Evolutionary conservation across 2,797 vertebrate genomes (phyloP).

Genomic region (Anolis apletophallus): DNA sequence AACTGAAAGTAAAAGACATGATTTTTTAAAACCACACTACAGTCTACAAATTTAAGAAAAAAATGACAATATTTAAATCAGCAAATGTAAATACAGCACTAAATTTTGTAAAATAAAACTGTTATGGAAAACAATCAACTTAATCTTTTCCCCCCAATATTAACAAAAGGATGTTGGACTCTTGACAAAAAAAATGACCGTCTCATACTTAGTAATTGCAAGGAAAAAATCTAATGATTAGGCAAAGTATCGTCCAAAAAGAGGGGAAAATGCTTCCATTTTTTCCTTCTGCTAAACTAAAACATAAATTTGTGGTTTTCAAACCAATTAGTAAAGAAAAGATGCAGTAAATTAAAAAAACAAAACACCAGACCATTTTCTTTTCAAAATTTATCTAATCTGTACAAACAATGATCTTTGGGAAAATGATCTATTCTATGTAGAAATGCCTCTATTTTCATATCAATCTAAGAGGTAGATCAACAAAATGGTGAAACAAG

Average conservation of each 20-base stretch:
- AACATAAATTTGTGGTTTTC: slow-evolving; percentile 85
- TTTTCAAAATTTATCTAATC: slow-evolving; percentile 81
- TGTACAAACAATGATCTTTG: slow-evolving; percentile 86
- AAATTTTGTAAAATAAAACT: slow-evolving; percentile 75
- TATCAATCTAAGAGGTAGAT: slow-evolving; percentile 96
- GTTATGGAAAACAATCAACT: slow-evolving; percentile 76
- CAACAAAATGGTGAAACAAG: slow-evolving; percentile 87
- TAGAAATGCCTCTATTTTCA: slow-evolving; percentile 96
- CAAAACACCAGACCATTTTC: slow-evolving; percentile 86
- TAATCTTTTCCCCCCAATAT: slow-evolving; percentile 85
- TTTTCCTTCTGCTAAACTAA: slow-evolving; percentile 86
- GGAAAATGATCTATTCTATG: slow-evolving; percentile 82
- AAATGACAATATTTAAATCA: slow-evolving; percentile 87
- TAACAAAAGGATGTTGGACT: slow-evolving; percentile 81
- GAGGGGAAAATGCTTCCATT: slow-evolving; percentile 70
- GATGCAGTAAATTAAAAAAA: slow-evolving; percentile 82
- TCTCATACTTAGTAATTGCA: slow-evolving; percentile 80
- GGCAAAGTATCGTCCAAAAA: slow-evolving; percentile 83
- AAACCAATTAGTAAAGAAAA: slow-evolving; percentile 86
- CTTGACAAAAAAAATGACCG: slow-evolving; percentile 78
- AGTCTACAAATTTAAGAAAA: slow-evolving; percentile 85
- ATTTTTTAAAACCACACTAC: slow-evolving; percentile 85
- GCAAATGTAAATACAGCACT: slow-evolving; percentile 84
- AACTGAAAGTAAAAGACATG: slow-evolving; percentile 87
- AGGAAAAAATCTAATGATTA: slow-evolving; percentile 81